A percentile compares a stretch with the other conserved stretches of the same genome.
Evolutionary conservation across 2,888 invertebrate species (phyloP).

Genomic region (Lasius fuliginosus): DNA sequence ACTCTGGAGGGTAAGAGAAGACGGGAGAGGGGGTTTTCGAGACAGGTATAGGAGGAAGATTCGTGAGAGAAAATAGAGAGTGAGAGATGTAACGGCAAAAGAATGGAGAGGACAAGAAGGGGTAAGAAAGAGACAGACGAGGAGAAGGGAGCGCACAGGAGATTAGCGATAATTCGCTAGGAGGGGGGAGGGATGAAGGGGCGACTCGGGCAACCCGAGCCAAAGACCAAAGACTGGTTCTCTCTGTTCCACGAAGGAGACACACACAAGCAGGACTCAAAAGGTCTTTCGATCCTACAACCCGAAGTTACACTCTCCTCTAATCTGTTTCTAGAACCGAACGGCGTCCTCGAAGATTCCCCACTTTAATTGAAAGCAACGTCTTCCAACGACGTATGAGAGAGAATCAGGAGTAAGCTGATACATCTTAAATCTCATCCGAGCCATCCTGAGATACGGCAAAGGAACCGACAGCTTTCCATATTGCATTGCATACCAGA

Average conservation of each 20-base stretch:
- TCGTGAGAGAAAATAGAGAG: slow-evolving; percentile 53
- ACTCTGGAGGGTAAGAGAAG: slow-evolving; percentile 58
- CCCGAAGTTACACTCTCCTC: slow-evolving; percentile 56
- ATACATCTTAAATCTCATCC: slow-evolving; percentile 33
- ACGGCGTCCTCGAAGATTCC: slow-evolving; percentile 48
- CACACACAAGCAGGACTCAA: slow-evolving; percentile 28
- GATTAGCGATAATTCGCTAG: slow-evolving; percentile 79
- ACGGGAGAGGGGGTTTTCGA: slow-evolving; percentile 59
- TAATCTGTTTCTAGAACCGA: slow-evolving; percentile 65
- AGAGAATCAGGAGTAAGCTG: neutral
- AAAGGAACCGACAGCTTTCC: slow-evolving; percentile 1
- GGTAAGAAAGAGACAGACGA: neutral
- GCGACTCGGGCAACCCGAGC: slow-evolving; percentile 58
- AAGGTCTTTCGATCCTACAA: slow-evolving; percentile 47
- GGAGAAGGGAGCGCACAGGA: slow-evolving; percentile 60
- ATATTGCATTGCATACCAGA: neutral
- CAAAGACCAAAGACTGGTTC: slow-evolving; percentile 69
- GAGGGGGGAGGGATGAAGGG: slow-evolving; percentile 45
- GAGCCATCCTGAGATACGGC: neutral
- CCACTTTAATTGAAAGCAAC: slow-evolving; percentile 58
- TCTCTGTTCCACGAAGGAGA: slow-evolving; percentile 56
- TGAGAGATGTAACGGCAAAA: slow-evolving; percentile 50
- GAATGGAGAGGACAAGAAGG: slow-evolving; percentile 12
- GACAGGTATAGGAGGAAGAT: slow-evolving; percentile 56
- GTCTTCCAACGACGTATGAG: slow-evolving; percentile 28